Conservation (phyloP, 2,113 vertebrate genomes). For the Plecturocebus donacophilus region DNA sequence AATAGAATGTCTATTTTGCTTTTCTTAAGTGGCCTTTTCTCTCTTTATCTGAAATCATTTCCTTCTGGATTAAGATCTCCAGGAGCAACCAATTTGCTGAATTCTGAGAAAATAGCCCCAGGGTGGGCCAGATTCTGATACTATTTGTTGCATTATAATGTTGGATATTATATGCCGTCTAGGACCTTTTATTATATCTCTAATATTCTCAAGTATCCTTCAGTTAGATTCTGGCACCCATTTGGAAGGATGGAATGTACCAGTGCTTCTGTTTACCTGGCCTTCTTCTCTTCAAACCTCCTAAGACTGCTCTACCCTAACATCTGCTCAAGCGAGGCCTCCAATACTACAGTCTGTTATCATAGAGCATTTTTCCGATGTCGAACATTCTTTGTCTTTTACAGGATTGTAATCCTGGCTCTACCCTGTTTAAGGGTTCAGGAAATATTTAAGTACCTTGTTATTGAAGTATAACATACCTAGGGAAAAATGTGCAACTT, state of each 20-base stretch:
- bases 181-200: not conserved
- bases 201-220: not conserved
- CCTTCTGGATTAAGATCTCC: conserved; percentile 19
- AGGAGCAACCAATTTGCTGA: not conserved
- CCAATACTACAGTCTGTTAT: not conserved
- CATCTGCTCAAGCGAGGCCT: not conserved
- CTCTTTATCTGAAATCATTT: not conserved
- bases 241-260: not conserved
- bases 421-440: conserved; percentile 55
- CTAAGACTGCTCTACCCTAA: not conserved
- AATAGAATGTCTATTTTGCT: not conserved
- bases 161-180: not conserved
- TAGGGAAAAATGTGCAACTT: not conserved
- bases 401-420: conserved; percentile 41
- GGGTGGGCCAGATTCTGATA: not conserved
- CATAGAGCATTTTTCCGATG: not conserved
- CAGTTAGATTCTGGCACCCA: not conserved
- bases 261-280: not conserved
- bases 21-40: not conserved
- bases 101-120: not conserved
- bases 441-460: conserved; percentile 36
- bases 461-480: not conserved
- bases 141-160: not conserved
- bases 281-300: conserved; percentile 16
- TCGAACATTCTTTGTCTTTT: conserved; percentile 43